Percentiles rank a stretch among this genome's conserved stretches.
These are phyloP conservation scores for Hylyphantes graminicola DNA, from an alignment of 1,140 invertebrate genomes.

Conservation along the genomic window DNA sequence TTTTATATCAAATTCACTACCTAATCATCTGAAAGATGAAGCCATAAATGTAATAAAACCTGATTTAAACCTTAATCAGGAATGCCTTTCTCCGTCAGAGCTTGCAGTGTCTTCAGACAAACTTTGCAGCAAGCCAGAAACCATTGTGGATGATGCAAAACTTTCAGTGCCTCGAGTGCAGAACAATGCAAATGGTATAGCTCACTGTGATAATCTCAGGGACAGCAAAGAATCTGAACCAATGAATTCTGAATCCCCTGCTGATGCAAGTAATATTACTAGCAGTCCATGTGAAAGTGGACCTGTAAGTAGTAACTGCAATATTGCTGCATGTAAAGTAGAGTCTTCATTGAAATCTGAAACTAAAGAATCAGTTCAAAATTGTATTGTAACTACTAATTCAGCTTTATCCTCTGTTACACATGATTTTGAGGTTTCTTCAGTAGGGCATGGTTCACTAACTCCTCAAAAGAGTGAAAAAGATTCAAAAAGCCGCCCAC, in stretches of 20 bases:
- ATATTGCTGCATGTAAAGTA: not conserved
- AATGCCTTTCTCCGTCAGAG: not conserved
- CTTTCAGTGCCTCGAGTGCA: slow-evolving; percentile 29
- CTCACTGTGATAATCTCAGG: slow-evolving; percentile 31
- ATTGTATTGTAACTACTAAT: not conserved
- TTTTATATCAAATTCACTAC: no score
- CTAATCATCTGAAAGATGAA: not conserved
- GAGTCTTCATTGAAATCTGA: not conserved
- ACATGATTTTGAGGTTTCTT: not conserved
- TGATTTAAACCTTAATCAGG: not conserved
- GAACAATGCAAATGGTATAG: slow-evolving; percentile 14
- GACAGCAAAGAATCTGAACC: not conserved
- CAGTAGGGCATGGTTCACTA: not conserved
- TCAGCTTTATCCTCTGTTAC: not conserved
- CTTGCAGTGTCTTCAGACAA: not conserved
- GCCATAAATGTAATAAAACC: not conserved
- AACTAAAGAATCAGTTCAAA: not conserved
- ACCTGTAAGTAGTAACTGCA: slow-evolving; percentile 2
- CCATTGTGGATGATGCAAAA: not conserved
- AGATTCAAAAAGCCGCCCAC: not conserved
- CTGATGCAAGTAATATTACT: not conserved
- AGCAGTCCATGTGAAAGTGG: slow-evolving; percentile 1
- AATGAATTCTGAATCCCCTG: not conserved
- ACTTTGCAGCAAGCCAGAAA: not conserved
- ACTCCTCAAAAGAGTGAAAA: slow-evolving; percentile 15